These are phyloP conservation scores for Gopherus evgoodei DNA, from an alignment of 2,113 vertebrate genomes.

Conservation along the genomic window DNA sequence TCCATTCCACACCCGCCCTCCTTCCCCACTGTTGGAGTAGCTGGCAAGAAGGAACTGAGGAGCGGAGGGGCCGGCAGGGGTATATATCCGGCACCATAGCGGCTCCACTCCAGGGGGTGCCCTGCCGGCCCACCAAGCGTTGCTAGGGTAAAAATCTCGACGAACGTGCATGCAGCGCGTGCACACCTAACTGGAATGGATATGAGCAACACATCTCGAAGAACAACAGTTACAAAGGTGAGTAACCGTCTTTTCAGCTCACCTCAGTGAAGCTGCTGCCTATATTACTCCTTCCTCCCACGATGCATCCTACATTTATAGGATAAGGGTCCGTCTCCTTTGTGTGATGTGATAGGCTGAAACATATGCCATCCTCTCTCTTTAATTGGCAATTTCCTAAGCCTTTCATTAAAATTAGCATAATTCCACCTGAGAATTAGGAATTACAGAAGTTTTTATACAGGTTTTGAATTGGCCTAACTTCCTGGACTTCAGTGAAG, in stretches of 20 bases:
- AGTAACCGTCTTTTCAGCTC: not conserved
- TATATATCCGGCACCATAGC: too few species aligned
- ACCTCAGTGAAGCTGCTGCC: not conserved
- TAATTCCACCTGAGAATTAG: not conserved
- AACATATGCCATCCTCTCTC: not conserved
- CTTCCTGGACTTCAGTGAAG: not conserved
- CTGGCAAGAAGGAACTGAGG: too few species aligned
- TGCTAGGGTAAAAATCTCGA: too few species aligned
- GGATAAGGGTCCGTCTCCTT: not conserved
- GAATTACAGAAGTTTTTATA: not conserved
- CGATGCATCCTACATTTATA: not conserved
- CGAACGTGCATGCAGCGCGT: too few species aligned
- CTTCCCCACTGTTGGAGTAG: too few species aligned
- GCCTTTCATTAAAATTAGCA: not conserved
- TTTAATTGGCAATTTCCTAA: not conserved
- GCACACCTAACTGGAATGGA: too few species aligned
- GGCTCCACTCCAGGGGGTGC: too few species aligned
- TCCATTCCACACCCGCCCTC: too few species aligned
- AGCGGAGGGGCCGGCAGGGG: too few species aligned
- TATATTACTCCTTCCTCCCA: not conserved
- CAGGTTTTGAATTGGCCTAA: not conserved
- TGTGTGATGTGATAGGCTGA: not conserved
- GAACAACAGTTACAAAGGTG: too few species aligned
- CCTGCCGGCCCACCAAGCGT: too few species aligned
- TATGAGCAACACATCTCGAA: too few species aligned